These are phyloP conservation scores for Pristis pectinata DNA, from an alignment of 2,797 vertebrate species.

Conservation along the genomic window DNA sequence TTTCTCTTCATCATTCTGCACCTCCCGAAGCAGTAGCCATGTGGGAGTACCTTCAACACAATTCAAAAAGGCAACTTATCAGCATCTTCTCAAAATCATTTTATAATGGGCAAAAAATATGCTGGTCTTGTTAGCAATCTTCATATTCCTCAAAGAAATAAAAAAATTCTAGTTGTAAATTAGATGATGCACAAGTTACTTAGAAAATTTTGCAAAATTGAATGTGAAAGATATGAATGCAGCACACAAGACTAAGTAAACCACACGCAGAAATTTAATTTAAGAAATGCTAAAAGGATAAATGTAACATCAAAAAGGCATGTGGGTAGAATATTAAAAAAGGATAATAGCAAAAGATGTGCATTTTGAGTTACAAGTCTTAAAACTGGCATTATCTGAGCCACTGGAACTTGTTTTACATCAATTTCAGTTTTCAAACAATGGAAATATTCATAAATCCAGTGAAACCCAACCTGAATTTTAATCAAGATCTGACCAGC, in stretches of 20 bases:
- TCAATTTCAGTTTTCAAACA: background rate
- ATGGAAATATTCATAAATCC: constrained; percentile 16
- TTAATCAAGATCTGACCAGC: constrained; percentile 10
- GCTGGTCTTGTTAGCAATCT: no score
- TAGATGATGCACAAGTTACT: background rate
- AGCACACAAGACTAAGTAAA: background rate
- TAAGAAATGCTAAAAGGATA: background rate
- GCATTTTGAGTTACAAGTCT: background rate
- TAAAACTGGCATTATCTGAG: background rate
- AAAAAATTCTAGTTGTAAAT: background rate
- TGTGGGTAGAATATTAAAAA: no score
- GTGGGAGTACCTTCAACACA: no score
- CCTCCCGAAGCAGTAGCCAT: no score
- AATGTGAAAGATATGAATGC: background rate
- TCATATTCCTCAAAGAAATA: background rate
- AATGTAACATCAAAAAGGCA: background rate
- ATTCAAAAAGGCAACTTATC: no score
- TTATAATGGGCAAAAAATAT: no score
- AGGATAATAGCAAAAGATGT: background rate
- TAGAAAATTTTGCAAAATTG: background rate
- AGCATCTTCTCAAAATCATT: no score
- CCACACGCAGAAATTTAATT: background rate
- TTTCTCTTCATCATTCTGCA: no score
- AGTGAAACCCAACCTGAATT: background rate
- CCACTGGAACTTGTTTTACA: background rate